These are phyloP conservation scores for Cabera pusaria DNA, from an alignment of 2,888 invertebrate genomes.

Conservation along the genomic window DNA sequence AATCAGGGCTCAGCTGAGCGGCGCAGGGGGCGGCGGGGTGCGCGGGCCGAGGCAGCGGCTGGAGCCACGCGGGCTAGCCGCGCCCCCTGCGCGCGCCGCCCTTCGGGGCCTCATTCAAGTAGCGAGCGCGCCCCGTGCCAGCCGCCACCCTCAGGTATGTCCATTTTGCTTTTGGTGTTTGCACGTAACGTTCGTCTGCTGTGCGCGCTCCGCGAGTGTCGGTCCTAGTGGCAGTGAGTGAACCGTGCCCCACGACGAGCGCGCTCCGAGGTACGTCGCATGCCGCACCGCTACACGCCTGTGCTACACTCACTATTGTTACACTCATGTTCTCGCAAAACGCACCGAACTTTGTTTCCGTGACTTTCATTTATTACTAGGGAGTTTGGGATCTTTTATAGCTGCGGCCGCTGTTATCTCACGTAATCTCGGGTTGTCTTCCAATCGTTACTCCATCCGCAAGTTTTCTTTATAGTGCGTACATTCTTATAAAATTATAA, in stretches of 20 bases:
- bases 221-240: slow-evolving; percentile 72
- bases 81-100: slow-evolving; percentile 86
- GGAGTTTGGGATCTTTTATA: slow-evolving; percentile 7
- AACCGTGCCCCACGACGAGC: slow-evolving; percentile 43
- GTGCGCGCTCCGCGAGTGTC: slow-evolving; percentile 75
- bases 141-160: slow-evolving; percentile 82
- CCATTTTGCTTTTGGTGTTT: slow-evolving; percentile 81
- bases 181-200: slow-evolving; percentile 61
- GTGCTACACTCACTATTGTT: slow-evolving; percentile 33
- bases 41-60: slow-evolving; percentile 59
- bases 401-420: slow-evolving; percentile 9
- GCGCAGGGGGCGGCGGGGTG: slow-evolving; percentile 58
- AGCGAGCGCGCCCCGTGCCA: slow-evolving; percentile 78
- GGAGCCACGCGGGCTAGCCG: slow-evolving; percentile 84
- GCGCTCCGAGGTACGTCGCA: slow-evolving; percentile 64
- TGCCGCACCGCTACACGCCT: slow-evolving; percentile 53
- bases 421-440: slow-evolving; percentile 8
- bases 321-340: slow-evolving; percentile 42
- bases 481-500: background rate
- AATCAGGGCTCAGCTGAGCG: slow-evolving; percentile 81
- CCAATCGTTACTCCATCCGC: no score
- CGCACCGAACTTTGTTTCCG: slow-evolving; percentile 36
- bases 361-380: slow-evolving; percentile 35
- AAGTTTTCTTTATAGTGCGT: no score
- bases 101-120: slow-evolving; percentile 80